Conservation (phyloP, 2,797 vertebrate genomes). For the Menidia menidia region DNA sequence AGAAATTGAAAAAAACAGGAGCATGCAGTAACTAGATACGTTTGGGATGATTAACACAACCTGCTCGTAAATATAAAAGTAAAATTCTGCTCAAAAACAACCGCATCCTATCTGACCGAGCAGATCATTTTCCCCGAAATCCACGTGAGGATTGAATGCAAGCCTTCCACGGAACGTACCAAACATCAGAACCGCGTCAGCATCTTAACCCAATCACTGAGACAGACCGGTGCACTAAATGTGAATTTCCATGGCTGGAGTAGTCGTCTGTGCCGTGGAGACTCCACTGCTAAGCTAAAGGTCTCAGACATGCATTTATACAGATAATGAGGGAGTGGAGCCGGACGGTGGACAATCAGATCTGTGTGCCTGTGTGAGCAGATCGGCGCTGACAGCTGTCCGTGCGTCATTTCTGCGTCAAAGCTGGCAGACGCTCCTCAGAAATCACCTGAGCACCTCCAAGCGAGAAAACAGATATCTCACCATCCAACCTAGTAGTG, state of each 20-base stretch:
- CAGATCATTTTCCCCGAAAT: neutral
- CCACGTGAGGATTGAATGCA: neutral
- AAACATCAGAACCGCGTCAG: conserved; percentile 25
- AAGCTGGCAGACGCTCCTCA: conserved; percentile 36
- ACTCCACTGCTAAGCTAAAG: conserved; percentile 52
- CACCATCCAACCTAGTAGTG: conserved; percentile 2
- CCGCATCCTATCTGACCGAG: conserved; percentile 1
- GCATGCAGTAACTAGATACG: neutral
- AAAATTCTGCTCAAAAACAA: neutral
- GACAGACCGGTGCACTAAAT: conserved; percentile 38
- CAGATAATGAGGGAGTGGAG: conserved; percentile 78
- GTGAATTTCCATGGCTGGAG: conserved; percentile 58
- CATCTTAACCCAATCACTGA: conserved; percentile 42
- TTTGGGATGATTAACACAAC: neutral
- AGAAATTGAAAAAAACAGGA: neutral
- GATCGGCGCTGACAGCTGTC: conserved; percentile 17
- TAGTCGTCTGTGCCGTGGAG: conserved; percentile 60
- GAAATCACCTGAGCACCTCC: conserved; percentile 20
- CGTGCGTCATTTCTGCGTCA: conserved; percentile 37
- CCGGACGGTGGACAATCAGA: conserved; percentile 69
- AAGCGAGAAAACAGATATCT: neutral
- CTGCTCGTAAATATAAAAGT: neutral
- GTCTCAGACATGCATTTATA: conserved; percentile 75
- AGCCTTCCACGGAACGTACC: conserved; percentile 23
- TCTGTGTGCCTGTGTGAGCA: conserved; percentile 50